Percentiles rank a stretch among this genome's conserved stretches.
These are phyloP conservation scores for Ormyrus labotus DNA, from an alignment of 2,888 invertebrate species.

Conservation along the genomic window DNA sequence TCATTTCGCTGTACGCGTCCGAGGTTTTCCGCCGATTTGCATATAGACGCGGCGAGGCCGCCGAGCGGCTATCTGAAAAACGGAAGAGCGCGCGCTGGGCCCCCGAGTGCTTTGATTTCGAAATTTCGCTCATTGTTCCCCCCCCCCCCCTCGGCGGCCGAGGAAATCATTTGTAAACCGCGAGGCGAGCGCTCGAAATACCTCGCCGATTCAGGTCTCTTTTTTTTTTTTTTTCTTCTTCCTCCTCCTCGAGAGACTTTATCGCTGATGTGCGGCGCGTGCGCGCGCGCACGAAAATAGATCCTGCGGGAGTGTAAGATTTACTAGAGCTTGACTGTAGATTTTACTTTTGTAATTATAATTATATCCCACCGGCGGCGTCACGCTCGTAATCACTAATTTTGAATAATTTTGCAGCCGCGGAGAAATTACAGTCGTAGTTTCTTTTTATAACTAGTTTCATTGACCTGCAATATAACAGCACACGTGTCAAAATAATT, in stretches of 20 bases:
- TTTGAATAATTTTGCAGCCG: conserved; percentile 23
- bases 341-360: conserved; percentile 38
- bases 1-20: too few species aligned
- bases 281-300: conserved; percentile 19
- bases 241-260: background rate
- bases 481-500: background rate
- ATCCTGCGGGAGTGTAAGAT: background rate
- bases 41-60: too few species aligned
- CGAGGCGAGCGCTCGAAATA: too few species aligned
- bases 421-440: conserved; percentile 13
- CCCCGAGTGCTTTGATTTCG: too few species aligned
- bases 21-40: too few species aligned
- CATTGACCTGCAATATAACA: conserved; percentile 20
- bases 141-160: too few species aligned
- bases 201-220: too few species aligned
- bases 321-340: conserved; percentile 31
- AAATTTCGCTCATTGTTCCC: too few species aligned
- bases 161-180: too few species aligned
- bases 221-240: too few species aligned
- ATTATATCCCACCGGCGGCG: conserved; percentile 14
- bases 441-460: conserved; percentile 16
- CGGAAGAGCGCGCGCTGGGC: too few species aligned
- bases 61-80: too few species aligned
- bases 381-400: conserved; percentile 37
- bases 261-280: background rate